phyloP scores from a whole-genome alignment of 2,797 vertebrate species.

The Phyllotis vaccarum region DNA sequence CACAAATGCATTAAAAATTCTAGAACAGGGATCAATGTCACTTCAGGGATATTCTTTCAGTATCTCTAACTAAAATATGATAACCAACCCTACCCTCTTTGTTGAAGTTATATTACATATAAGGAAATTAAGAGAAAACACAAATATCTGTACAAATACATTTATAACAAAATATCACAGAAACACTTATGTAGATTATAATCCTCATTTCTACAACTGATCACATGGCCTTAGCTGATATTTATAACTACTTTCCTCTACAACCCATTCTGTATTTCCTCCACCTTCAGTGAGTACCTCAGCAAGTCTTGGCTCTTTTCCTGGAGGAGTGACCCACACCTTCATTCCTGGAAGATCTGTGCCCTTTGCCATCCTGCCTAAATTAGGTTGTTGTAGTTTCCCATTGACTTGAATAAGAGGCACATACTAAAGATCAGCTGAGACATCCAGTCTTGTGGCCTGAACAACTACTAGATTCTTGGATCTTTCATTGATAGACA shows the following conservation, averaged over 20 bases:
- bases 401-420: neutral
- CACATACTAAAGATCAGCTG: neutral
- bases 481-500: neutral
- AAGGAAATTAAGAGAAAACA: neutral
- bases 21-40: neutral
- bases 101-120: neutral
- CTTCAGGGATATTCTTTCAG: neutral
- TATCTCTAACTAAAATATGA: neutral
- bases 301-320: neutral
- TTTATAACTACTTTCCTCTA: neutral
- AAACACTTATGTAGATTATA: neutral
- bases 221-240: neutral
- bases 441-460: neutral
- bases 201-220: neutral
- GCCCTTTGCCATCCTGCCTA: too few species aligned
- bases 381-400: neutral
- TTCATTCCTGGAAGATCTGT: neutral
- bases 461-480: neutral
- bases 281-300: neutral
- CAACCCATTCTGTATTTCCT: neutral
- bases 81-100: neutral
- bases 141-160: neutral
- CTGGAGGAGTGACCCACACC: neutral
- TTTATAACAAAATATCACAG: neutral
- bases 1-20: neutral